These are phyloP conservation scores for Selenia dentaria DNA, from an alignment of 2,888 invertebrate genomes.

Conservation along the genomic window DNA sequence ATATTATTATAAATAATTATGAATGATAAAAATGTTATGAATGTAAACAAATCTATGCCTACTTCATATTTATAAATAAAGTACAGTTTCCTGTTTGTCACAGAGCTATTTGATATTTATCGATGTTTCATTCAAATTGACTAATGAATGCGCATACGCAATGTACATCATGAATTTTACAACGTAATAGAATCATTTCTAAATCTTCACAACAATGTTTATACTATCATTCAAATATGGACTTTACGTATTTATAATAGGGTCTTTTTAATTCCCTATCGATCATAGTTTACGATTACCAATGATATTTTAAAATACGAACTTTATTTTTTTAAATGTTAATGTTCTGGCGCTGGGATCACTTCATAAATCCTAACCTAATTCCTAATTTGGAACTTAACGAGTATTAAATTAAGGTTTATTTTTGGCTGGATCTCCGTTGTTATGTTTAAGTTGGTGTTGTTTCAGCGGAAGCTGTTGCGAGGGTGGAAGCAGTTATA, in stretches of 20 bases:
- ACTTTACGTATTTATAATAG: background rate
- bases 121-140: slow-evolving; percentile 1
- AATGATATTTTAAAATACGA: slow-evolving; percentile 60
- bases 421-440: slow-evolving; percentile 25
- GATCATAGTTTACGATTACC: slow-evolving; percentile 8
- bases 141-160: slow-evolving; percentile 17
- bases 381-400: slow-evolving; percentile 18
- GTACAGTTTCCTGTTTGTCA: background rate
- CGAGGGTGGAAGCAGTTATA: slow-evolving; percentile 45
- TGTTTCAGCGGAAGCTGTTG: slow-evolving; percentile 57
- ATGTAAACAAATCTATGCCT: too few species aligned
- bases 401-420: slow-evolving; percentile 7
- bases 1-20: too few species aligned
- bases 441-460: slow-evolving; percentile 51
- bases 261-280: background rate
- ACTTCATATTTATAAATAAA: too few species aligned
- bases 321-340: slow-evolving; percentile 55
- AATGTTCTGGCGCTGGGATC: slow-evolving; percentile 56
- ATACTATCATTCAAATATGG: background rate
- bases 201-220: slow-evolving; percentile 6
- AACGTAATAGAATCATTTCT: slow-evolving; percentile 18
- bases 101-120: background rate
- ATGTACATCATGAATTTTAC: slow-evolving; percentile 7
- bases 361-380: slow-evolving; percentile 41
- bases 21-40: too few species aligned